Evolutionary conservation across 35 echinoderm and acorn worm species (phyloP).

Genomic region (Ophioderma brevispina): DNA sequence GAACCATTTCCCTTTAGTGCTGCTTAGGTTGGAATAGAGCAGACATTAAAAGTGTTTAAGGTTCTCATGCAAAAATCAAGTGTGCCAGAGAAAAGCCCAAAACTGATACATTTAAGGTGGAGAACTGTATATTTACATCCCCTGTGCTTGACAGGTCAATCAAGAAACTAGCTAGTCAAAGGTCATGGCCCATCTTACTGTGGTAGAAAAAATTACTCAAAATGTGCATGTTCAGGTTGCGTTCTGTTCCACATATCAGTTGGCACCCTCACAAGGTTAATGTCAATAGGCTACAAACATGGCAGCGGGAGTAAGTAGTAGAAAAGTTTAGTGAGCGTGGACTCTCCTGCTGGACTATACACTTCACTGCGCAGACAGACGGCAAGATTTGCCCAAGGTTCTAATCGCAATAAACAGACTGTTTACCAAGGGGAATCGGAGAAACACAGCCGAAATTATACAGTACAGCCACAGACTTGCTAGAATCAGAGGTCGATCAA

Average conservation of each 20-base stretch:
- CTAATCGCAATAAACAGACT: not conserved
- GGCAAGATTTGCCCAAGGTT: not conserved
- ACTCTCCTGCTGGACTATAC: not conserved
- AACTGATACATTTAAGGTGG: slow-evolving; percentile 34
- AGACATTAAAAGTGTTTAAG: not conserved
- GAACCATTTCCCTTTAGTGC: slow-evolving; percentile 1
- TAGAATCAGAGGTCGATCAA: too few species aligned
- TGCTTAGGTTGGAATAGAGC: not conserved
- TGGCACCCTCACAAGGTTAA: slow-evolving; percentile 1
- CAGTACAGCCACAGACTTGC: too few species aligned
- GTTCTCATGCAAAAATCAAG: not conserved
- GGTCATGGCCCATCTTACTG: slow-evolving; percentile 51
- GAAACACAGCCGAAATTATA: too few species aligned
- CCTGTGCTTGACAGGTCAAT: slow-evolving; percentile 12
- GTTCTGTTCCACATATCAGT: not conserved
- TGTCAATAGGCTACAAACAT: slow-evolving; percentile 36
- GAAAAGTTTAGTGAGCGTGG: not conserved
- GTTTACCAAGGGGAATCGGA: too few species aligned
- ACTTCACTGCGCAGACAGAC: not conserved
- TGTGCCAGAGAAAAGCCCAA: not conserved
- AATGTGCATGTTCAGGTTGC: slow-evolving; percentile 33
- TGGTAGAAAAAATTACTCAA: not conserved
- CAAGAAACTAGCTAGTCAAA: slow-evolving; percentile 7
- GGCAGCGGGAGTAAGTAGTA: not conserved
- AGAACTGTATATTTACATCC: slow-evolving; percentile 38